Evolutionary conservation across 2,888 invertebrate species (phyloP).

Genomic region (Clivina fossor): DNA sequence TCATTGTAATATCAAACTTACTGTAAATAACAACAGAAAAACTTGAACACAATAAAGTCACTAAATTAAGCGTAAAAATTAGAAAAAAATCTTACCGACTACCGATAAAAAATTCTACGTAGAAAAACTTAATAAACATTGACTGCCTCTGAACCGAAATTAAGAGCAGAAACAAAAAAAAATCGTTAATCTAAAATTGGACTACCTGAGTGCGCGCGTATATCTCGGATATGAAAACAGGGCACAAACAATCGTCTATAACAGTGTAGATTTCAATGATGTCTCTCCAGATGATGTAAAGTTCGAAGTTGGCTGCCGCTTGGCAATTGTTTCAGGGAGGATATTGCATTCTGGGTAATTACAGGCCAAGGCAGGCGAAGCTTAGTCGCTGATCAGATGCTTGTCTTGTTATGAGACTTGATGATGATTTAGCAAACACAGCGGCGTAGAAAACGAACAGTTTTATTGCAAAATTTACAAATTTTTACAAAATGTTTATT

Average conservation of each 20-base stretch:
- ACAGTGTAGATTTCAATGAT: too few relatives aligned
- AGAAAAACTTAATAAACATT: conserved; percentile 27
- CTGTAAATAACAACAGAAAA: neutral
- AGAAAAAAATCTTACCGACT: conserved; percentile 17
- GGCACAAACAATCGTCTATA: too few relatives aligned
- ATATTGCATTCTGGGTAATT: neutral
- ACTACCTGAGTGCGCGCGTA: conserved; percentile 22
- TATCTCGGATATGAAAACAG: too few relatives aligned
- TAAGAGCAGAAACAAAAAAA: conserved; percentile 17
- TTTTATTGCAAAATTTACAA: too few relatives aligned
- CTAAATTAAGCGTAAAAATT: too few relatives aligned
- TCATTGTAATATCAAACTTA: neutral
- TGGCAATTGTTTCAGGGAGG: conserved; percentile 2
- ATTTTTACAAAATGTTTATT: too few relatives aligned
- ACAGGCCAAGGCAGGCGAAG: neutral
- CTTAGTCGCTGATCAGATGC: too few relatives aligned
- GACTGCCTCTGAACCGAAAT: conserved; percentile 21
- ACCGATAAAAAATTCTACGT: conserved; percentile 4
- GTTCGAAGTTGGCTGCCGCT: neutral
- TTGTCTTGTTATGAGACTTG: too few relatives aligned
- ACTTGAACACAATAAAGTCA: neutral
- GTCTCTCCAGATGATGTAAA: too few relatives aligned
- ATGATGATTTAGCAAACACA: too few relatives aligned
- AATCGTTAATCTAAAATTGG: conserved; percentile 15
- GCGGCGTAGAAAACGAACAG: too few relatives aligned